phyloP scores from a whole-genome alignment of 1,140 invertebrate species.

The Stegodyphus dumicola region DNA sequence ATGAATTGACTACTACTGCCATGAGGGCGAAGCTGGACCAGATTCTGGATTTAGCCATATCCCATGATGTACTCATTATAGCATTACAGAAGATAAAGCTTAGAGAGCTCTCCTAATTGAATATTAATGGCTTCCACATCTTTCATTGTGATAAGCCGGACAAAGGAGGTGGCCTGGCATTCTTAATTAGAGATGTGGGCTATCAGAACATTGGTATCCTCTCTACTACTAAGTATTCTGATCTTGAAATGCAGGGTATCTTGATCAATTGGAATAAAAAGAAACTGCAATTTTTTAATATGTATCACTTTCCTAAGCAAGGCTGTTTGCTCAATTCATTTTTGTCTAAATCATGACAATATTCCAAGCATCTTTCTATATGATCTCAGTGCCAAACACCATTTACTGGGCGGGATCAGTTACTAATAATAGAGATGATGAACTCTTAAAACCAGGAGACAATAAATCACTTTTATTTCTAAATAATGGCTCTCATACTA shows the following conservation, averaged over 20 bases:
- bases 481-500: neutral
- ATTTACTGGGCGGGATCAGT: neutral
- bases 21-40: constrained; percentile 1
- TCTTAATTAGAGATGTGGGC: neutral
- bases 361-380: neutral
- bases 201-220: neutral
- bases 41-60: neutral
- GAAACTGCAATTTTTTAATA: neutral
- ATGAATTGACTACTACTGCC: neutral
- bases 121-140: neutral
- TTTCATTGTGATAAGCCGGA: neutral
- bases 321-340: neutral
- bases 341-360: neutral
- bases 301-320: constrained; percentile 1
- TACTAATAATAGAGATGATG: neutral
- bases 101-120: neutral
- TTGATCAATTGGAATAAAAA: neutral
- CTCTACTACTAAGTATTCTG: neutral
- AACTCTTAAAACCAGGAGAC: neutral
- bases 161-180: neutral
- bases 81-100: neutral
- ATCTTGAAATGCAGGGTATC: constrained; percentile 8
- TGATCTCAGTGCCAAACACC: neutral
- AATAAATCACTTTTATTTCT: neutral
- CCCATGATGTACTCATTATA: neutral